Evolutionary conservation across 2,797 vertebrate species (phyloP), one percentile per base, ranked within the genome.

Genomic region (Onychomys torridus): DNA sequence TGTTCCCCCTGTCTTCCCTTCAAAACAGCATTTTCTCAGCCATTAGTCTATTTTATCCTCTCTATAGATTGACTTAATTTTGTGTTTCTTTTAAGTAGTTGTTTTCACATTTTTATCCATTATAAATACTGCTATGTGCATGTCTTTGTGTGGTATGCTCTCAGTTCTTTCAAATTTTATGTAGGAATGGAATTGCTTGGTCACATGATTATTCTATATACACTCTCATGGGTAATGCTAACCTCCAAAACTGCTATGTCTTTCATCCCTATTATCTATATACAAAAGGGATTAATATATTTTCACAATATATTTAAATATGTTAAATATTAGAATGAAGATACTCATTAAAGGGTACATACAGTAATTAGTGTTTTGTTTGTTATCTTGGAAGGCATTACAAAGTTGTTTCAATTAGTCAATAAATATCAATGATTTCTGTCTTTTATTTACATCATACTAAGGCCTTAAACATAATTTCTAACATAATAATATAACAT

Each of bases 241-340:
- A 76, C 89, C 92, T 92, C 43, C n/a, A 78, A 49, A 92, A 5
- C 17, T 75, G 25, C 9, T 91, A 43, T 8, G 75, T 90, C 69
- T 93, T 57, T 19, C 43, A 81, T 76, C 69, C 52, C 57, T 5
- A 61, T 17, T 73, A n/a, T 73, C 14, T 65, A 43, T 57, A 11
- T 55, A 69, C 59, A 57, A 21, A 90, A 43, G 16, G 81, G 7
- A 43, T 75, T 59, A 49, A 16, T 73, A 73, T 55, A 46, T 65
- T 43, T 86, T 67, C 78, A 76, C 32, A 86, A 40, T 77, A 78
- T 52, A 83, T 40, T 92, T 89, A 73, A 84, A n/a, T 46, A 91
- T 69, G 1, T 79, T 91, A 81, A 96, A 93, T 84, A 92, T 55
- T 57, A 94, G 92, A 73, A 12, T 14, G 91, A 77, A 81, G 89